Evolutionary conservation across 2,888 invertebrate genomes (phyloP), one percentile per base, ranked within the genome.

Genomic region (Lasioglossum calceatum): DNA sequence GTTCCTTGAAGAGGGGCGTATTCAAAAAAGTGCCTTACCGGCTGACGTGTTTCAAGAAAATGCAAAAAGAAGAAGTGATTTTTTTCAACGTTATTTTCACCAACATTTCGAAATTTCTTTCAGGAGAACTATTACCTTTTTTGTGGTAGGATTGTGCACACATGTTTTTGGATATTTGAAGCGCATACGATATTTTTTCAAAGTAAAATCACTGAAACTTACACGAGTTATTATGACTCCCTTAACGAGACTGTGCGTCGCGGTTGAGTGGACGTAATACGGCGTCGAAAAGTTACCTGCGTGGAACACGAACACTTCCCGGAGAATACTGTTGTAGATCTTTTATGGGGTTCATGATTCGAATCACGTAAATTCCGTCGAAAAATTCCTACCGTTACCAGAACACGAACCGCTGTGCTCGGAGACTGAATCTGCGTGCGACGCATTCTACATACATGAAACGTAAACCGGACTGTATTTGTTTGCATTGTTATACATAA

Each of bases 281-380:
- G 23, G 64, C 39, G 42, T 42, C 73, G 67, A 79, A 16, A 47
- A 44, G 50, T 32, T 61, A 54, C 3, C 32, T 32, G 42, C 16
- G 23, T 5, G n/a, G 39, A 58, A 75, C 32, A 1, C 32, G 72
- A 70, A 77, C 71, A 67, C 77, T 81, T 83, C 73, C 64, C 67
- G 44, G 44, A 47, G 47, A 74, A 74, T 16, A 70, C 42, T 76
- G 81, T 88, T 82, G 61, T 76, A 50, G 44, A 54, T 42, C 74
- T 81, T 89, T 83, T 82, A 84, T 47, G 76, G 44, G 32, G 23
- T 89, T 82, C 77, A 84, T 84, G 50, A 90, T 89, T 90, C 91
- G 70, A 78, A 85, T 91, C 89, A 89, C 90, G 91, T 86, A 87
- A 81, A 75, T 78, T 81, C 64, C 77, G 84, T 91, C 81, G 84